A percentile compares a stretch with the other conserved stretches of the same genome.
These are phyloP conservation scores for Etheostoma nigrum DNA, from an alignment of 2,797 vertebrate species.

Conservation along the genomic window DNA sequence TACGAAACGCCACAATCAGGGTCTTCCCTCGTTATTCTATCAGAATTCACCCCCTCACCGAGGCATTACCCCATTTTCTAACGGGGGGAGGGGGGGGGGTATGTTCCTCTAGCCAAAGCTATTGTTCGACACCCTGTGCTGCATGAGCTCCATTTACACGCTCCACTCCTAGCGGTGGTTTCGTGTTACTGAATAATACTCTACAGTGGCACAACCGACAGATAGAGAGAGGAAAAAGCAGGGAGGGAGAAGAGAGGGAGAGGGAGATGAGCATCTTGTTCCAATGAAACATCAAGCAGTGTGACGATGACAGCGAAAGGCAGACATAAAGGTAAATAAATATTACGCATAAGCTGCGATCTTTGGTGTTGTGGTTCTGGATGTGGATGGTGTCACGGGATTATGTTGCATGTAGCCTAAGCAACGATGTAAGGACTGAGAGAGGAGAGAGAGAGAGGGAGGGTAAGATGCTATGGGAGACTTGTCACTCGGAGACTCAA, in stretches of 20 bases:
- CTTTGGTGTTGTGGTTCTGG: conserved; percentile 38
- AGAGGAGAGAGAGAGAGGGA: conserved; percentile 9
- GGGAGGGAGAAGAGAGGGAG: conserved; percentile 66
- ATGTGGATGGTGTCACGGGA: conserved; percentile 65
- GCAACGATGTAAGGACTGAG: conserved; percentile 44
- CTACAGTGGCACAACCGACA: conserved; percentile 69
- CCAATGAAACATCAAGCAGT: conserved; percentile 85
- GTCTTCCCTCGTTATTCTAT: conserved; percentile 81
- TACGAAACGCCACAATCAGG: conserved; percentile 71
- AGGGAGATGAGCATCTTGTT: conserved; percentile 83
- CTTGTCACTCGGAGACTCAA: conserved; percentile 51
- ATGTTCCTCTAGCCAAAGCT: conserved; percentile 52
- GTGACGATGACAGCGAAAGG: conserved; percentile 90
- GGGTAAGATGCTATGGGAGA: conserved; percentile 53
- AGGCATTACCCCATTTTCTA: conserved; percentile 77
- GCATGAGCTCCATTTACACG: conserved; percentile 75
- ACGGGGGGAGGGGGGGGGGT: conserved; percentile 58
- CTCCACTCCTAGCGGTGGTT: conserved; percentile 82
- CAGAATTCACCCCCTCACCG: conserved; percentile 77
- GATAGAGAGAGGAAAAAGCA: conserved; percentile 64
- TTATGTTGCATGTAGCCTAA: conserved; percentile 59
- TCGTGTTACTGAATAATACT: conserved; percentile 81
- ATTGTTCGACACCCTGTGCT: conserved; percentile 68
- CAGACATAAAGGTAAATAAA: conserved; percentile 88
- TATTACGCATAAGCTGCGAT: conserved; percentile 37